phyloP scores from a whole-genome alignment of 2,888 invertebrate genomes.

The Agrochola macilenta region DNA sequence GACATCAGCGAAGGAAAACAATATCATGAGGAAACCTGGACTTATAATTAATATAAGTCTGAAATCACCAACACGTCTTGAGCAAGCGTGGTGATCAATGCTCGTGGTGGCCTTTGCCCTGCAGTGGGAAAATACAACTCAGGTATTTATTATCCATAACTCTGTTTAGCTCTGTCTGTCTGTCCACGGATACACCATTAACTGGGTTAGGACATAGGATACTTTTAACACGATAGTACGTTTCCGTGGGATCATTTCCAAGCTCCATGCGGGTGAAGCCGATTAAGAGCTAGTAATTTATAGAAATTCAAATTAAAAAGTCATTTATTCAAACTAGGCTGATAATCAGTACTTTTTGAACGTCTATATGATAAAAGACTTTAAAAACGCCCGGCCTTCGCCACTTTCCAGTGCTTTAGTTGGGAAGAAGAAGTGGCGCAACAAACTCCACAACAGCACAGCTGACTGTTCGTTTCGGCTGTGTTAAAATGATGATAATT shows the following conservation, averaged over 20 bases:
- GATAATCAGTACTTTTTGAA: too few relatives aligned
- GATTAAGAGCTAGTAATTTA: background rate
- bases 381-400: too few relatives aligned
- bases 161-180: background rate
- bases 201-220: background rate
- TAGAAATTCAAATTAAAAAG: too few relatives aligned
- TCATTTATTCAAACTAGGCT: too few relatives aligned
- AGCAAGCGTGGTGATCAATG: too few relatives aligned
- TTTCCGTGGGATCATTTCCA: background rate
- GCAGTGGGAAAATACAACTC: background rate
- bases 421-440: too few relatives aligned
- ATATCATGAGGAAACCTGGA: background rate
- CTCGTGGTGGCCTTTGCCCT: too few relatives aligned
- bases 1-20: background rate
- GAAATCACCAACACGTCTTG: background rate
- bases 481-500: background rate
- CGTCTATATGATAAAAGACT: too few relatives aligned
- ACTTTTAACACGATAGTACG: background rate
- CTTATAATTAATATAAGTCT: background rate
- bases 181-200: too few relatives aligned
- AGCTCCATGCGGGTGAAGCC: background rate
- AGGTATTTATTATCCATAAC: background rate
- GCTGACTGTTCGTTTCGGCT: too few relatives aligned
- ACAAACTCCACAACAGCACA: too few relatives aligned
- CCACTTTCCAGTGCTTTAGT: too few relatives aligned